These are phyloP conservation scores for Hyppa rectilinea DNA, from an alignment of 2,888 invertebrate genomes.

Conservation along the genomic window DNA sequence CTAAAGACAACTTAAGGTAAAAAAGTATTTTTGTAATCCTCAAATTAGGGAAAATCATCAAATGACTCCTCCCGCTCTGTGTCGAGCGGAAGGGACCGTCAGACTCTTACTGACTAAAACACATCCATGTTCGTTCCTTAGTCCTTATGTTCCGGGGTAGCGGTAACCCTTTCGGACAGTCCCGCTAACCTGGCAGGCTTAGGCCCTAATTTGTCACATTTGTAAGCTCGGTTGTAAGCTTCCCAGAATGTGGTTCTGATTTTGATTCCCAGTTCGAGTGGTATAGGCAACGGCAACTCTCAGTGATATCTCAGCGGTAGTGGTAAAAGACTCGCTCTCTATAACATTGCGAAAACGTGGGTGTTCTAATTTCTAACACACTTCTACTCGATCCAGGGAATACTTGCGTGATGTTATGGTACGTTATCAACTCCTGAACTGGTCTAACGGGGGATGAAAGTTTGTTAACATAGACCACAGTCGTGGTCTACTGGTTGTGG, in stretches of 20 bases:
- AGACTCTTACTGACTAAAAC: too few species aligned
- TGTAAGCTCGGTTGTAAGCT: too few species aligned
- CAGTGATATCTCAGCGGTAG: not conserved
- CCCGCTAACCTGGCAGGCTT: too few species aligned
- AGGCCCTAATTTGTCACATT: too few species aligned
- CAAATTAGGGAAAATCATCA: too few species aligned
- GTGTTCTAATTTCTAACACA: not conserved
- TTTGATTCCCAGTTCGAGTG: not conserved
- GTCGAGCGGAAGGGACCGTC: too few species aligned
- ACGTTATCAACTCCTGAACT: not conserved
- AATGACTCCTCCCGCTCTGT: too few species aligned
- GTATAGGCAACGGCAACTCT: not conserved
- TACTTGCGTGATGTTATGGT: not conserved
- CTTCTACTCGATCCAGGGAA: not conserved
- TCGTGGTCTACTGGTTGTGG: slow-evolving; percentile 21
- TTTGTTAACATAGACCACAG: slow-evolving; percentile 4
- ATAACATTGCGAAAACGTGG: not conserved
- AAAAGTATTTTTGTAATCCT: not conserved
- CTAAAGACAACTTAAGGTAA: not conserved
- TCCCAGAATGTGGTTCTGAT: too few species aligned
- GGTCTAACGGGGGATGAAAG: slow-evolving; percentile 19
- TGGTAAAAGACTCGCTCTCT: not conserved
- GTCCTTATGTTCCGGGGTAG: too few species aligned
- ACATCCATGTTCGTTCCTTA: too few species aligned
- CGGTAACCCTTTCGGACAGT: too few species aligned